Base-by-base conservation (phyloP, 2,888 invertebrate species). In the Chirona hameri region DNA sequence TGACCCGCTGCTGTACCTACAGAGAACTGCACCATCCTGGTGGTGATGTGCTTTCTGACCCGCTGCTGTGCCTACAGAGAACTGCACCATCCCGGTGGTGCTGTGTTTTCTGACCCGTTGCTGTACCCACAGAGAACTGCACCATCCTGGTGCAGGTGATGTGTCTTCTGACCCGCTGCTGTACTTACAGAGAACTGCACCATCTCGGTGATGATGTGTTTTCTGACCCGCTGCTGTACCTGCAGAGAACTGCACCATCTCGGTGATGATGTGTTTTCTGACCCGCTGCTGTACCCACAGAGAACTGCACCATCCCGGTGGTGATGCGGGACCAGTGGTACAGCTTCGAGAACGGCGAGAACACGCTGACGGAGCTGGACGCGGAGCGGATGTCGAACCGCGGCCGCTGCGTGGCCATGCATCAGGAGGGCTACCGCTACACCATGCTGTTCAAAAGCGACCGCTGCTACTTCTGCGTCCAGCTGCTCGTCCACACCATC, bases 311-410 rank as follows among this genome's bases (percentile, higher is more conserved):
- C 69, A 69, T 69, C 27, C 29, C 69, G 15, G 9, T 29, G 9
- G 60, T n/a, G 80, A 88, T 97, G 81, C 91, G 95, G 86, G 96
- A 96, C 84, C 91, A 94, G 57, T 97, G 97, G 97, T 97, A 95
- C 89, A 96, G 95, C 4, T 93, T 95, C 91, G 96, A 97, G 90
- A 92, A 92, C 89, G 95, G 95, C 18, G 90, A 91, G 86, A 94
- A 95, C 86, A 95, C 95, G 0, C 90, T 93, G 81, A 96, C 95
- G 0, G 93, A 94, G 87, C 92, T 97, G 82, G 93, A 96, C 89
- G 93, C 93, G 0, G 92, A 91, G 83, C 91, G 91, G 76, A 95
- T 96, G 94, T 92, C 93, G 15, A 90, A 90, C 85, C 91, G 87
- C 87, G 95, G 95, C 79, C 88, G 89, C 83, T 95, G 95, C 87